These are phyloP conservation scores for Sphaerophoria rueppellii DNA, from an alignment of 2,888 invertebrate genomes.

Conservation along the genomic window DNA sequence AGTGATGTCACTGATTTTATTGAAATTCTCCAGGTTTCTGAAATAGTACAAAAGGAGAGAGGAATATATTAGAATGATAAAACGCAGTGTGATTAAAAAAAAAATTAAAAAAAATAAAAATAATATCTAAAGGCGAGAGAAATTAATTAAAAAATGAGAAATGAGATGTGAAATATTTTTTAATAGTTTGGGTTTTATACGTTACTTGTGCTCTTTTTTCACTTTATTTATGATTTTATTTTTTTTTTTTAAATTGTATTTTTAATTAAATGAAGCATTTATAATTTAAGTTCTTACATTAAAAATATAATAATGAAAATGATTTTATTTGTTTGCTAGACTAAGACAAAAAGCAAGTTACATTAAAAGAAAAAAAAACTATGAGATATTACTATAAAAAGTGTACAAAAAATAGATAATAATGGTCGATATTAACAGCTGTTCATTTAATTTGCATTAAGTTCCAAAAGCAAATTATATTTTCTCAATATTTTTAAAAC, in stretches of 20 bases:
- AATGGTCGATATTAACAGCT: too few relatives aligned
- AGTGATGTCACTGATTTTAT: constrained; percentile 81
- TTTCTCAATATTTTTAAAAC: too few relatives aligned
- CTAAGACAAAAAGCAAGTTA: too few relatives aligned
- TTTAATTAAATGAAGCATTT: not conserved
- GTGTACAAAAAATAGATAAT: too few relatives aligned
- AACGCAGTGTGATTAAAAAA: not conserved
- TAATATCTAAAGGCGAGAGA: constrained; percentile 9
- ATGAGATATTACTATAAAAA: too few relatives aligned
- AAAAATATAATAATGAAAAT: not conserved
- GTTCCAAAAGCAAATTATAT: too few relatives aligned
- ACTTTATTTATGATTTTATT: constrained; percentile 13
- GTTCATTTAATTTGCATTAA: too few relatives aligned
- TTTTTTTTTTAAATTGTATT: not conserved
- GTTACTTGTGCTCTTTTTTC: constrained; percentile 72
- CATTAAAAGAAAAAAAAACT: too few relatives aligned
- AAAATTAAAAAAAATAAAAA: not conserved
- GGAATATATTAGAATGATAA: constrained; percentile 52
- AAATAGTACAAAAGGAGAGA: constrained; percentile 71
- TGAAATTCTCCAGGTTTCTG: constrained; percentile 80
- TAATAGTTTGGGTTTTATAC: not conserved
- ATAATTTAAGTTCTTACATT: not conserved
- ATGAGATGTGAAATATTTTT: not conserved
- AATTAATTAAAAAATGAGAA: not conserved
- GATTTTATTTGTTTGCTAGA: too few relatives aligned